Evolutionary conservation across 37 sponge, comb jelly and placozoan species (phyloP).

Genomic region (Beroe forskalii): DNA sequence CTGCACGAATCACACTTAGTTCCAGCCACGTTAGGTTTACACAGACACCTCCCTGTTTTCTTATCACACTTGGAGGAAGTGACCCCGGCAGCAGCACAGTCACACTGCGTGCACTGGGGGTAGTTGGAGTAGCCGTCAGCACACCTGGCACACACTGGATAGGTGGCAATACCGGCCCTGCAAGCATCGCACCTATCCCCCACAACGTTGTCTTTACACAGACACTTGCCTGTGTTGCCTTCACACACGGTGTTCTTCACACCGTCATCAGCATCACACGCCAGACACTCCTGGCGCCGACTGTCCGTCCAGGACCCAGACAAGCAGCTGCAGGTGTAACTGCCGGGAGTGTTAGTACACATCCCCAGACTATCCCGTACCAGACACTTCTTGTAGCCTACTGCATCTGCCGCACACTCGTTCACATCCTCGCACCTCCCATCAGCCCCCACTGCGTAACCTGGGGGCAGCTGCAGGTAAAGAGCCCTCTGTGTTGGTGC

Average conservation of each 20-base stretch:
- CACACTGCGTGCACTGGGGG: neutral
- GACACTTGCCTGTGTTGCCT: neutral
- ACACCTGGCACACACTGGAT: neutral
- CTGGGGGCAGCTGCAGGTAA: neutral
- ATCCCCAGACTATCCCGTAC: neutral
- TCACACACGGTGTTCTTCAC: neutral
- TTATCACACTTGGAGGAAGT: neutral
- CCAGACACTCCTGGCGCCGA: neutral
- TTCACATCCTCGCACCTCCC: slow-evolving; percentile 12
- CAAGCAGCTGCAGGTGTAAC: neutral
- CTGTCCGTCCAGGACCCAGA: neutral
- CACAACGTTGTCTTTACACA: neutral
- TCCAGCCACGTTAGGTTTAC: neutral
- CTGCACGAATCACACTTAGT: neutral
- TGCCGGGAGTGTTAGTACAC: neutral
- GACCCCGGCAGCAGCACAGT: neutral
- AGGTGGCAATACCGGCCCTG: neutral
- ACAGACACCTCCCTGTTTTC: neutral
- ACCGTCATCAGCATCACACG: neutral
- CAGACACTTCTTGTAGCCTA: slow-evolving; percentile 7
- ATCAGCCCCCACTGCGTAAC: neutral
- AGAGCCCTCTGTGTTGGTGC: neutral
- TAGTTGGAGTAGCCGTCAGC: neutral
- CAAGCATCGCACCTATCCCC: neutral
- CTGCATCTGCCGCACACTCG: neutral